Percentiles rank a stretch among this genome's conserved stretches.
Evolutionary conservation across 1,140 invertebrate species (phyloP).

Genomic region (Drosophila melanogaster): Release_6_plus_ISO1_MT NC_004354.4:14866001-14866500

Average conservation of each 20-base stretch:
- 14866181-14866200: neutral
- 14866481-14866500: neutral
- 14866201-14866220: neutral
- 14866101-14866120: conserved; percentile 1
- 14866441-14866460: conserved; percentile 36
- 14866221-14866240: neutral
- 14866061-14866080: neutral
- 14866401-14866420: neutral
- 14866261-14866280: no score
- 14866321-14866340: neutral
- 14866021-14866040: neutral
- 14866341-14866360: neutral
- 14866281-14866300: no score
- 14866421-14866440: neutral
- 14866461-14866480: conserved; percentile 40
- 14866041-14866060: no score
- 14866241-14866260: no score
- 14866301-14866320: no score
- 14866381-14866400: no score
- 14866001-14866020: neutral
- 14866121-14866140: conserved; percentile 57
- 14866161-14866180: neutral
- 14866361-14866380: neutral
- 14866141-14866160: conserved; percentile 74
- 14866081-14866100: neutral